These are phyloP conservation scores for Gnathonemus longibarbis DNA, from an alignment of 2,113 vertebrate species.

Conservation along the genomic window DNA sequence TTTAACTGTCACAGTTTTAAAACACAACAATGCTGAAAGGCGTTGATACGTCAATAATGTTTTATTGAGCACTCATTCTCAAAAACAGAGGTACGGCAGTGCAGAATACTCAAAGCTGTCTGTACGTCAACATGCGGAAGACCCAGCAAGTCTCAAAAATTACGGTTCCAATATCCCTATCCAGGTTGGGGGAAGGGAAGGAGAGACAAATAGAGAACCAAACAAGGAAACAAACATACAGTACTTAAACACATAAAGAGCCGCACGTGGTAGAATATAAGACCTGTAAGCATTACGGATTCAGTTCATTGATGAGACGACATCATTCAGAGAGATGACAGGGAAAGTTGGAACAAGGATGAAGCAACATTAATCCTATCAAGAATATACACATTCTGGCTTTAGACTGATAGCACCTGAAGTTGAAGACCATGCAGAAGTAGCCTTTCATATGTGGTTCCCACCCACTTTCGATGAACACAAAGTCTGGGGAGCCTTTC, in stretches of 20 bases:
- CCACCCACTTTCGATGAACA: neutral
- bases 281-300: conserved; percentile 44
- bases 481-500: neutral
- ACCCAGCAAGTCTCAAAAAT: conserved; percentile 34
- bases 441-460: conserved; percentile 26
- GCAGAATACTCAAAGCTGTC: conserved; percentile 42
- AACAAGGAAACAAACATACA: conserved; percentile 18
- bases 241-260: conserved; percentile 35
- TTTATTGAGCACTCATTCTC: conserved; percentile 68
- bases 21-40: neutral
- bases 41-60: conserved; percentile 28
- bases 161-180: conserved; percentile 24
- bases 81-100: conserved; percentile 53
- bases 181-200: neutral
- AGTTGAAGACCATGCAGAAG: conserved; percentile 38
- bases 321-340: conserved; percentile 51
- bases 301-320: conserved; percentile 32
- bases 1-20: neutral
- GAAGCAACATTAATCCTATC: conserved; percentile 42
- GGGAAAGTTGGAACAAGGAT: conserved; percentile 40
- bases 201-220: neutral
- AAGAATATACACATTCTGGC: conserved; percentile 47
- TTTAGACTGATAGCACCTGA: conserved; percentile 47
- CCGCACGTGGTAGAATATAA: conserved; percentile 48
- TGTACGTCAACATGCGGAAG: conserved; percentile 39